These are phyloP conservation scores for Nyctibius bracteatus DNA, from an alignment of 2,113 vertebrate genomes.

Conservation along the genomic window DNA sequence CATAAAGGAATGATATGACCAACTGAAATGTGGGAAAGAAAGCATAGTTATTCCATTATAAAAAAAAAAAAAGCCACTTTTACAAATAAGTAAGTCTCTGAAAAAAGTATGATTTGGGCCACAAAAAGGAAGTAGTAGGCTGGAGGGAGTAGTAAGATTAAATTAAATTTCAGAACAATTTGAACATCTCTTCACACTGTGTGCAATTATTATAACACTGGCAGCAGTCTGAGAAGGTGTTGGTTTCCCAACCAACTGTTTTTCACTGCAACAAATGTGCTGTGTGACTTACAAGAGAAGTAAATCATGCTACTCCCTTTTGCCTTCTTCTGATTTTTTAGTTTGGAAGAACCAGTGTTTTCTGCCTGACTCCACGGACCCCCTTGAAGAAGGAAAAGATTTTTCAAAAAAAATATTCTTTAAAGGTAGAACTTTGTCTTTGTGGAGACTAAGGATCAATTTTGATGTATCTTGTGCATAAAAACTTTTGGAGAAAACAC, in stretches of 20 bases:
- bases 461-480: background rate
- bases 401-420: background rate
- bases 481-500: background rate
- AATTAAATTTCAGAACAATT: background rate
- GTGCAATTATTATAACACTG: background rate
- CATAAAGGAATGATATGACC: background rate
- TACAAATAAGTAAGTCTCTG: background rate
- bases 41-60: background rate
- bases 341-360: background rate
- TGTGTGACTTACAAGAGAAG: background rate
- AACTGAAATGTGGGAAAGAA: background rate
- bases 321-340: background rate
- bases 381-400: background rate
- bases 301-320: background rate
- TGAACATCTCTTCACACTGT: background rate
- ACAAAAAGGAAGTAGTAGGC: background rate
- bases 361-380: background rate
- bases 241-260: background rate
- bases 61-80: fast-evolving
- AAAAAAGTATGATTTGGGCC: background rate
- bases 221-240: background rate
- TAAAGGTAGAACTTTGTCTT: background rate
- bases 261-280: background rate
- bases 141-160: background rate
- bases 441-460: background rate